phyloP scores from a whole-genome alignment of 2,888 invertebrate genomes.

The Aethes cnicana region DNA sequence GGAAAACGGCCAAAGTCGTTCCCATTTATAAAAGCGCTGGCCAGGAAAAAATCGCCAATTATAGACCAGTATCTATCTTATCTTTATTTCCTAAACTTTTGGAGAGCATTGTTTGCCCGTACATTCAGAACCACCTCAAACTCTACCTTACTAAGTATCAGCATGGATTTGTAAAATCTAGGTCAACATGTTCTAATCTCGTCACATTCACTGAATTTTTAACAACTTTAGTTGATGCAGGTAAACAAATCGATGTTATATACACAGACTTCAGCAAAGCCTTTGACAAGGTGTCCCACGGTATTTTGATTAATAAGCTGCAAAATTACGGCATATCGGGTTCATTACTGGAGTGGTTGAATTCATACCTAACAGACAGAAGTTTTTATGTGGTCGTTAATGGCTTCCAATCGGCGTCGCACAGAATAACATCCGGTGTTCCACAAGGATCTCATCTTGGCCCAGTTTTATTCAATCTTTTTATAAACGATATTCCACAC shows the following conservation, averaged over 20 bases:
- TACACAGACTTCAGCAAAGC: conserved; percentile 28
- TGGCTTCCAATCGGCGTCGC: too few relatives aligned
- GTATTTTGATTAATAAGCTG: conserved; percentile 5
- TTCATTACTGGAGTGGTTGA: conserved; percentile 20
- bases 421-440: not conserved
- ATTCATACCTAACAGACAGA: conserved; percentile 20
- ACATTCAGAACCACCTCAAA: conserved; percentile 4
- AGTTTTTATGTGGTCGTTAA: conserved; percentile 22
- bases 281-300: conserved; percentile 21
- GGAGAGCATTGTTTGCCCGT: conserved; percentile 7
- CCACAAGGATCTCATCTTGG: not conserved
- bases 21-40: conserved; percentile 11
- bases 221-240: conserved; percentile 11
- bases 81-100: conserved; percentile 18
- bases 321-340: conserved; percentile 9
- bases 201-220: not conserved
- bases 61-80: conserved; percentile 16
- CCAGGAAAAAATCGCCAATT: conserved; percentile 1
- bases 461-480: not conserved
- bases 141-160: conserved; percentile 1
- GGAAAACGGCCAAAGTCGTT: conserved; percentile 13
- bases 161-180: conserved; percentile 14
- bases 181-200: conserved; percentile 15
- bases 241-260: conserved; percentile 21
- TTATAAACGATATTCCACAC: too few relatives aligned